Percentiles rank a stretch among this genome's conserved stretches.
Conservation (phyloP, 2,888 invertebrate species). For the Macrostomum cliftonense region DNA sequence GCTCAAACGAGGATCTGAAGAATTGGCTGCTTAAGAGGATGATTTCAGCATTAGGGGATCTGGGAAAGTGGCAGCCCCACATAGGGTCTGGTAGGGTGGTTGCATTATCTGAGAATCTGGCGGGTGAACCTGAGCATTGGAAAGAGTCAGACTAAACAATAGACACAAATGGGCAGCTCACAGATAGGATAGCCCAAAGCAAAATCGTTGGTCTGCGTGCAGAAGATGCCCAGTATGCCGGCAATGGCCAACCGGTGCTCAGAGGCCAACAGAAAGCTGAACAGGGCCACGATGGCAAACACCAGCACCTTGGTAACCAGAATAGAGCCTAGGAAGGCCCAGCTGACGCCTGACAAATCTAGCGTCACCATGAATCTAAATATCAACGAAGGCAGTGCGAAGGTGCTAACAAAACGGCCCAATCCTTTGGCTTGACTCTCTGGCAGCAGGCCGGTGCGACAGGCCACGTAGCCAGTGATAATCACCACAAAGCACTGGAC, state of each 20-base stretch:
- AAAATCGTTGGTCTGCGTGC: constrained; percentile 90
- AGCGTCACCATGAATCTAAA: constrained; percentile 46
- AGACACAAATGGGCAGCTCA: constrained; percentile 39
- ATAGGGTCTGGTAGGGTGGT: too few species aligned
- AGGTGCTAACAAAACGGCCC: constrained; percentile 74
- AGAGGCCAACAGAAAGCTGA: constrained; percentile 53
- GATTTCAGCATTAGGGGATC: too few species aligned
- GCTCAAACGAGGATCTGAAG: too few species aligned
- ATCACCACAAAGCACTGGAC: constrained; percentile 62
- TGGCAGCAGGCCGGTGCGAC: constrained; percentile 22
- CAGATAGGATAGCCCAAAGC: constrained; percentile 85
- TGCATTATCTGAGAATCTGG: too few species aligned
- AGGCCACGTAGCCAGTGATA: constrained; percentile 30
- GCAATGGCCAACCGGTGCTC: constrained; percentile 63
- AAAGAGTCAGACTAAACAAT: too few species aligned
- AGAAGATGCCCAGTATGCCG: constrained; percentile 77
- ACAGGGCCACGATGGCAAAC: constrained; percentile 46
- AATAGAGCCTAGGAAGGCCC: constrained; percentile 70
- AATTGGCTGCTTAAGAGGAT: too few species aligned
- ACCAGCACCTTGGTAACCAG: constrained; percentile 64
- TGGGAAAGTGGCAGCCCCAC: too few species aligned
- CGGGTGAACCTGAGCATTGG: too few species aligned
- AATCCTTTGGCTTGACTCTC: constrained; percentile 45
- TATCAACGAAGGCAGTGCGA: constrained; percentile 73
- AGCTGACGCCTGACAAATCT: constrained; percentile 44